A percentile compares a stretch with the other conserved stretches of the same genome.
These are phyloP conservation scores for Ichneumoninae sp. DNA, from an alignment of 2,888 invertebrate species.

Conservation along the genomic window DNA sequence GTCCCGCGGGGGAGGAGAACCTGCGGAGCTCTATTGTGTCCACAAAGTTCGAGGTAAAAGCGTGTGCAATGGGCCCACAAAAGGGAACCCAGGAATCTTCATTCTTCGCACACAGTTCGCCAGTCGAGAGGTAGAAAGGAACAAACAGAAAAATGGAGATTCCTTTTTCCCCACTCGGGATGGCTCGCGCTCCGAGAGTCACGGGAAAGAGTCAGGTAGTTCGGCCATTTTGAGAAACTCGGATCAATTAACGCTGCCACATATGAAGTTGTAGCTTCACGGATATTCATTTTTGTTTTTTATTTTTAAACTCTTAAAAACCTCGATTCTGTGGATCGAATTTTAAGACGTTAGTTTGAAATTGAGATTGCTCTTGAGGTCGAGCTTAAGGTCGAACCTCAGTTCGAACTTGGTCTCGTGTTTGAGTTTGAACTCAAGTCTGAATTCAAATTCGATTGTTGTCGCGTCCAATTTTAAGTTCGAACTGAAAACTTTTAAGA, in stretches of 20 bases:
- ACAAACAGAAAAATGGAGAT: conserved; percentile 6
- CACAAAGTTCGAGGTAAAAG: conserved; percentile 52
- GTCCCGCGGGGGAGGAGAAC: conserved; percentile 54
- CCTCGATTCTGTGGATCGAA: no score
- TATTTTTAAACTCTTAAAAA: neutral
- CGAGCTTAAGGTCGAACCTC: no score
- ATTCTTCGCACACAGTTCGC: conserved; percentile 36
- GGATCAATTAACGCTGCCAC: conserved; percentile 26
- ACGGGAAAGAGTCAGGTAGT: conserved; percentile 20
- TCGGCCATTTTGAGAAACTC: conserved; percentile 43
- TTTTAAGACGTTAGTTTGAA: no score
- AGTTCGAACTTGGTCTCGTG: no score
- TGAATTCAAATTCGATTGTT: no score
- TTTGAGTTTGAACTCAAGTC: no score
- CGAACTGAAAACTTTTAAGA: no score
- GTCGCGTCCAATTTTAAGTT: no score
- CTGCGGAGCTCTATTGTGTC: conserved; percentile 62
- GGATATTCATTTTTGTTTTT: neutral
- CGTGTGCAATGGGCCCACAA: conserved; percentile 65
- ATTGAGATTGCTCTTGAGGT: no score
- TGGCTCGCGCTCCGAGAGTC: conserved; percentile 12
- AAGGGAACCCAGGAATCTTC: conserved; percentile 56
- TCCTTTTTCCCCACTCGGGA: conserved; percentile 13
- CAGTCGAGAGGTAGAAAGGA: conserved; percentile 10
- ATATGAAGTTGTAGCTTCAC: neutral